Base-by-base conservation (phyloP, 2,888 invertebrate species). In the Chrysolina oricalcia region DNA sequence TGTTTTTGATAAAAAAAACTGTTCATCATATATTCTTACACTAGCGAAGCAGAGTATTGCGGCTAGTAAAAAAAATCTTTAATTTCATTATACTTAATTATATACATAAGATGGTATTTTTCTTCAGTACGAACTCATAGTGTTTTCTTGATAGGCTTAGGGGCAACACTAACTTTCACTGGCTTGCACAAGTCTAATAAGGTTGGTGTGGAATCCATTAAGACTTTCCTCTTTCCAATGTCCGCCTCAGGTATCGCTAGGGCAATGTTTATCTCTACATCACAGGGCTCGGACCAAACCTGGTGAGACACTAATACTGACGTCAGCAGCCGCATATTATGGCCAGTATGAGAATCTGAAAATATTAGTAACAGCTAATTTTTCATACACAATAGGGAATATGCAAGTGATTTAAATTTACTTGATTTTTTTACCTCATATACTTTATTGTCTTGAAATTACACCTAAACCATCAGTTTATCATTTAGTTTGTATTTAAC, bases 221-320 rank as follows among this genome's bases (percentile, higher is more conserved):
- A 86, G n/a, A 87, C 82, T 80, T 88, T 87, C 69, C 86, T 81
- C 75, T 88, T 88, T 68, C 90, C 89, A 75, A 89, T 85, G 80
- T 91, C 90, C 4, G 90, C 89, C 79, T 92, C 92, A 0, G 92
- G 91, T 59, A 96, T 93, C 5, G 96, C 94, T 62, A 97, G 89
- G 53, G 96, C 96, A 53, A 97, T 91, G 5, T 94, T 94, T 75
- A 97, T 93, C 86, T 97, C 96, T 21, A 97, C 95, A 73, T 95
- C 95, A 81, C 96, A 96, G 0, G 97, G 94, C 88, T 97, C 97
- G 73, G 96, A 96, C 97, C 97, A 97, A 21, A 97, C 96, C 82
- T 95, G 95, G 88, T 97, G 97, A 0, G 98, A 98, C 27, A 98
- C 91, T 56, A 97, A 89, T 13, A 98, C 96, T 0, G 95, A 96